Evolutionary conservation across 2,888 invertebrate species (phyloP), one percentile per base, ranked within the genome.

Genomic region (Xylocampa areola): DNA sequence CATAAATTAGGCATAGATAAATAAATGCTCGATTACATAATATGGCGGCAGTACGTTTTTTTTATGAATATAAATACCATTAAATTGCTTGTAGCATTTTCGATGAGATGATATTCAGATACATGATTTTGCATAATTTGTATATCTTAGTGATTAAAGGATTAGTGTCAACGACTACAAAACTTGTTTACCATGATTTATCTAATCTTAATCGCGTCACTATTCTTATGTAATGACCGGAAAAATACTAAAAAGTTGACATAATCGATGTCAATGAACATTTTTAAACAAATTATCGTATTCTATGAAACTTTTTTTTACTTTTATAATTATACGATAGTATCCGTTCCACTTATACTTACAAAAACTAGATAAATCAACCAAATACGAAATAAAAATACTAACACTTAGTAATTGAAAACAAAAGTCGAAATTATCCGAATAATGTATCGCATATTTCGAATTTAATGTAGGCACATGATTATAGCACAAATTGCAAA

Each of bases 131-230:
- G 7, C 16, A 11, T 50, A 36, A 33, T 48, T 36, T 44, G 6
- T 43, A 14, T 41, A 25, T 29, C 10, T 27, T 21, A 36, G 19
- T 32, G 13, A 39, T 64, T 23, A 32, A 5, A 14, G 11, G 13
- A 64, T 60, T 39, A 60, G 37, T 43, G 47, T 32, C 36, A 16
- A 13, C 6, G 4, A 25, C 37, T 36, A 25, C 32, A 13, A 25
- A 36, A 29, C n/a, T 4, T 27, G 41, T 43, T 14, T 10, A 4
- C 2, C n/a, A 27, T 51, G 17, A 59, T 52, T 52, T 27, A 45
- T 32, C 7, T 35, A 7, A 52, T 48, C 16, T 33, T 14, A 19
- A 13, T 23, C 6, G 6, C 21, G n/a, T 39, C 10, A 23, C 14
- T 29, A 29, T 4, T 23, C 25, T 48, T 55, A 47, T 29, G 13